Percentiles rank a stretch among this genome's conserved stretches.
Conservation (phyloP, 35 echinoderm and acorn worm genomes). For the Ptychodera flava region DNA sequence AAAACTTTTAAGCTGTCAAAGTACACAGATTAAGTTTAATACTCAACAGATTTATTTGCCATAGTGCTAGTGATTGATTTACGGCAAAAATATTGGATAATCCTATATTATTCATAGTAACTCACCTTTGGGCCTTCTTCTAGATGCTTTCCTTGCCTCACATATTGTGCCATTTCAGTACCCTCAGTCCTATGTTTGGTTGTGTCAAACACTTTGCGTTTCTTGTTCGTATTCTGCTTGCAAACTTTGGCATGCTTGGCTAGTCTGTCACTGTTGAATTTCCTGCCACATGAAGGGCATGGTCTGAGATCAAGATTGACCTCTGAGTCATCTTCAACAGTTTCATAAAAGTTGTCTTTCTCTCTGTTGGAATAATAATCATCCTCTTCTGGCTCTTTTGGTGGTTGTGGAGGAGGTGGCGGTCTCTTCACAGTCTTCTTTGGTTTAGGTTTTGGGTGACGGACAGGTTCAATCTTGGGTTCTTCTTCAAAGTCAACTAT, state of each 20-base stretch:
- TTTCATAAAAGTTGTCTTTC: background rate
- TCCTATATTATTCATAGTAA: too few species aligned
- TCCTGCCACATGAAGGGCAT: conserved; percentile 67
- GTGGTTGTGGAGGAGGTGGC: background rate
- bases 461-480: background rate
- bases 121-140: conserved; percentile 50
- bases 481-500: background rate
- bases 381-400: conserved; percentile 24
- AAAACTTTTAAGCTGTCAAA: too few species aligned
- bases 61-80: too few species aligned
- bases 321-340: conserved; percentile 3
- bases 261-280: conserved; percentile 68
- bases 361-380: background rate
- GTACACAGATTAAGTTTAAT: too few species aligned
- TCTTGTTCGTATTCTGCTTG: conserved; percentile 49
- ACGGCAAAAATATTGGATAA: too few species aligned
- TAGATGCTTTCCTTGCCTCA: conserved; percentile 44
- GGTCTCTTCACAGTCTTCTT: conserved; percentile 5
- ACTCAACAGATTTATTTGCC: too few species aligned
- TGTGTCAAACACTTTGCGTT: conserved; percentile 77
- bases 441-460: background rate
- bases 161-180: conserved; percentile 60
- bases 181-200: conserved; percentile 64
- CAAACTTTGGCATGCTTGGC: conserved; percentile 63
- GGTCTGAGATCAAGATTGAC: conserved; percentile 29